Evolutionary conservation across 2,888 invertebrate genomes (phyloP), one percentile per base, ranked within the genome.

Genomic region (Candidula unifasciata): DNA sequence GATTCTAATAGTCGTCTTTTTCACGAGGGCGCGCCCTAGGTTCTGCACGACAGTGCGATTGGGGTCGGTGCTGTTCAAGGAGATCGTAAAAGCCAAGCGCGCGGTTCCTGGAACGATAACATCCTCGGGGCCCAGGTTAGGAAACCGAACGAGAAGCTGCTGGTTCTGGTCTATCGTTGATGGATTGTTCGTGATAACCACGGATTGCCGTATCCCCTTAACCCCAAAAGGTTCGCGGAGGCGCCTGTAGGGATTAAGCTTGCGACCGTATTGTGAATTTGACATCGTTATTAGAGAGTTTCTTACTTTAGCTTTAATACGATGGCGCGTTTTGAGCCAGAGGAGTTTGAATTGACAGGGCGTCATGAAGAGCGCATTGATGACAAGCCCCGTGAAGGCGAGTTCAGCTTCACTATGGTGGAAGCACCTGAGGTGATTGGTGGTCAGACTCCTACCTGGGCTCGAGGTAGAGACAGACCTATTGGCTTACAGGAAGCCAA

Each of bases 11-110:
- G 10, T 27, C 5, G 27, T 64, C 35, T 79, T 64, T 24, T 79
- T 79, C n/a, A 79, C 37, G 33, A 79, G 33, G 21, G 37, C 66
- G 24, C 79, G 66, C 10, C 37, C 79, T 3, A 79, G 64, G 66
- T 79, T 79, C n/a, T 64, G 35, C 1, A 79, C 64, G 3, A 64
- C 44, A n/a, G 79, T 79, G 3, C 35, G 2, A 24, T 64, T 79
- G 64, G n/a, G 21, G 37, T 79, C 79, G 24, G 79, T 80, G 37
- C 74, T 64, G 64, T 71, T 66, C 35, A 80, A 37, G 0, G n/a
- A 1, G 18, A 69, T 69, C 16, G 52, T 69, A 33, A 80, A 69
- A 8, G 80, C 52, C 27, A 80, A 27, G 13, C 69, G 13, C 3
- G 30, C 27, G 5, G 44, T 68, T 24, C 80, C 69, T 35, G 37